Base-by-base conservation (phyloP, 2,797 vertebrate genomes). In the Arremon brunneinucha region DNA sequence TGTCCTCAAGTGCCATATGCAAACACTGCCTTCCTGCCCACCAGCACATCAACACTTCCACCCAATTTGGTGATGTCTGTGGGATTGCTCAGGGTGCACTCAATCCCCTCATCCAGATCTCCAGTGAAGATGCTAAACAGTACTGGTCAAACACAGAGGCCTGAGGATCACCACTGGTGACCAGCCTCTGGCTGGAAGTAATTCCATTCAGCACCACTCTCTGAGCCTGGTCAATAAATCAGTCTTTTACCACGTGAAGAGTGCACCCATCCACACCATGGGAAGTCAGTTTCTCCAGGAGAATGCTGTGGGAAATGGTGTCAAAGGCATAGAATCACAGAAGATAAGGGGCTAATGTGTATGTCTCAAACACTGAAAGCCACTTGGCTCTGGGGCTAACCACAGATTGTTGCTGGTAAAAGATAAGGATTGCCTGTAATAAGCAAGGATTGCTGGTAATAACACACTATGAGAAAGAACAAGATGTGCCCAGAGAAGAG, bases 201-300 rank as follows among this genome's bases (percentile, higher is more conserved):
- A 52, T 59, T 34, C 16, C 39, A 52, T 30, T 59, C 30, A 65
- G 14, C 8, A 52, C 2, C 17, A 22, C 14, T 34, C 52, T 39
- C 76, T 52, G 76, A 53, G 44, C 17, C 27, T n/a, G 24, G 27
- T 6, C 28, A 65, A 14, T 21, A 46, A 52, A 26, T 12, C 21
- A 52, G 21, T 22, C 65, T 30, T 74, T 53, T 32, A 74, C 46
- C 39, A 41, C 4, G 39, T 13, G 24, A 59, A 52, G 46, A 67
- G 17, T 16, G 14, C 17, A 53, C 41, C 11, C 2, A 0, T 17
- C 16, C 4, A n/a, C 37, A 59, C 11, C 24, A 80, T 1, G 7
- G 23, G n/a, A 59, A 87, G 46, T 11, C 37, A 80, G 27, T n/a
- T 80, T 44, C 28, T 50, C 59, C 59, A 80, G 28, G 9, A 72